A percentile compares a stretch with the other conserved stretches of the same genome.
phyloP scores from a whole-genome alignment of 2,888 invertebrate genomes.

The Stenurella melanura region DNA sequence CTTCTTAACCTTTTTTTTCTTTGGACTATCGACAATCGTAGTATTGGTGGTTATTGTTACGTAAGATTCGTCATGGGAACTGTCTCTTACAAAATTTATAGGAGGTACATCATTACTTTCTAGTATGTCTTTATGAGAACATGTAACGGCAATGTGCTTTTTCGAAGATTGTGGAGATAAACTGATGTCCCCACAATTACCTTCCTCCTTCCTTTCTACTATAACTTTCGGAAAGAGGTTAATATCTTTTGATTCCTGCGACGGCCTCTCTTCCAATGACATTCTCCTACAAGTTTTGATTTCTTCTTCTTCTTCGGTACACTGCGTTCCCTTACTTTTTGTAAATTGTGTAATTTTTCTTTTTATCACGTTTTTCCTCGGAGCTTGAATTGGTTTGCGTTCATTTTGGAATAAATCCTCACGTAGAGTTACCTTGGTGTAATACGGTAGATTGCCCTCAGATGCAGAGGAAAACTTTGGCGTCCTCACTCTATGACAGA shows the following conservation, averaged over 20 bases:
- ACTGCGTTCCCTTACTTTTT: conserved; percentile 46
- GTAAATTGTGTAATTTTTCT: conserved; percentile 39
- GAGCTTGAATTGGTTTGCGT: background rate
- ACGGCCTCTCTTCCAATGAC: background rate
- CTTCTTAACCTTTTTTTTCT: background rate
- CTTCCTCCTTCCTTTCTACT: conserved; percentile 27
- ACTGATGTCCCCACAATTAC: background rate
- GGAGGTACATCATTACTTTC: background rate
- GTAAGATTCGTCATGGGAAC: conserved; percentile 32
- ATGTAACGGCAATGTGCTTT: background rate
- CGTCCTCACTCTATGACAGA: conserved; percentile 48
- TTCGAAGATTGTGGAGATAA: conserved; percentile 20
- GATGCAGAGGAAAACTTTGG: conserved; percentile 47
- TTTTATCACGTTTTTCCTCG: conserved; percentile 1
- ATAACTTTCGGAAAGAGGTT: conserved; percentile 50
- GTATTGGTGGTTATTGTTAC: conserved; percentile 34
- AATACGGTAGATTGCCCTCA: conserved; percentile 51
- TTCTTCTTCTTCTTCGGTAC: conserved; percentile 38
- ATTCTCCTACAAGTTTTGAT: background rate
- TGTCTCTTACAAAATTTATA: conserved; percentile 36
- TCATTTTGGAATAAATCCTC: conserved; percentile 46
- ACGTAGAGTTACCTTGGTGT: conserved; percentile 49
- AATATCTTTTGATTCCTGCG: background rate
- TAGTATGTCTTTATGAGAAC: background rate
- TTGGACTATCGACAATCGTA: conserved; percentile 30